Conservation (phyloP, 2,113 vertebrate genomes). For the Tonatia bakeri region DNA sequence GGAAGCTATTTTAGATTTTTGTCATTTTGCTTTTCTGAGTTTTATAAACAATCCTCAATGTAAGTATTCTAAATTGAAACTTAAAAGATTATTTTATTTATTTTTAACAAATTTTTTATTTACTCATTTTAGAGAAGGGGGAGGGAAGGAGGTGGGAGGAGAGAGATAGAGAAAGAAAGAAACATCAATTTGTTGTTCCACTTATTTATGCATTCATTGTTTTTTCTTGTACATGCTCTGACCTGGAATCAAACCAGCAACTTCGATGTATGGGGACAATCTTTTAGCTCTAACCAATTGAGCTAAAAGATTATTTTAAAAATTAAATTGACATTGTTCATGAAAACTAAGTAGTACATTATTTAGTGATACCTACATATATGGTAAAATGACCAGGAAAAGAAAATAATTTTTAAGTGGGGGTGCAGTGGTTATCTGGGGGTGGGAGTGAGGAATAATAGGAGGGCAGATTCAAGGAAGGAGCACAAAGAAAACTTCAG, state of each 20-base stretch:
- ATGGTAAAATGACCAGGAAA: not conserved
- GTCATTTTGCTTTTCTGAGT: conserved; percentile 21
- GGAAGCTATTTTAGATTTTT: not conserved
- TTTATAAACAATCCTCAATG: conserved; percentile 2
- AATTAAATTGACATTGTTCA: conserved; percentile 13
- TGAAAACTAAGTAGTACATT: conserved; percentile 1
- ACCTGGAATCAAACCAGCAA: too few species aligned
- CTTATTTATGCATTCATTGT: too few species aligned
- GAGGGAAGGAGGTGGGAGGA: too few species aligned
- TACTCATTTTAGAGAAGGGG: too few species aligned
- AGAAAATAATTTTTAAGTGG: not conserved
- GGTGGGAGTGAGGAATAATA: not conserved
- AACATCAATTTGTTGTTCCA: too few species aligned
- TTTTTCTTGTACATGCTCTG: too few species aligned
- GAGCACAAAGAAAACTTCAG: not conserved
- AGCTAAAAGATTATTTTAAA: not conserved
- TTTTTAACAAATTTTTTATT: not conserved
- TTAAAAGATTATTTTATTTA: not conserved
- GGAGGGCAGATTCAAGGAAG: not conserved
- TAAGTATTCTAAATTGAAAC: conserved; percentile 10
- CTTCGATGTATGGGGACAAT: too few species aligned
- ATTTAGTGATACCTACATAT: not conserved
- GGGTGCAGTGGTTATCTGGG: not conserved
- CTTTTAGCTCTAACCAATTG: too few species aligned
- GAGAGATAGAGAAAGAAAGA: too few species aligned